Evolutionary conservation across 2,113 vertebrate species (phyloP), one percentile per base, ranked within the genome.

Genomic region (Podilymbus podiceps): DNA sequence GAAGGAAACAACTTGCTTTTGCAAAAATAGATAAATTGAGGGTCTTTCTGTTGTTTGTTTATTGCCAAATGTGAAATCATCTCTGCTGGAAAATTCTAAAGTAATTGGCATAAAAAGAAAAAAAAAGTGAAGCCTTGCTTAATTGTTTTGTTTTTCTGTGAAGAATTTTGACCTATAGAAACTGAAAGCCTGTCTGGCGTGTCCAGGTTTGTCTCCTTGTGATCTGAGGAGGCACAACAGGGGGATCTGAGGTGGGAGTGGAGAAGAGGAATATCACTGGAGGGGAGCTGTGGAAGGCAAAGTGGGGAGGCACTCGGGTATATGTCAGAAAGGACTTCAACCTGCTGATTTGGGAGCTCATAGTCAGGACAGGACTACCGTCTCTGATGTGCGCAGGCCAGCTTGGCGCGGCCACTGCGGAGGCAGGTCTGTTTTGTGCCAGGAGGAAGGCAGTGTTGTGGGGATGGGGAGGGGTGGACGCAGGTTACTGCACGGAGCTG

Each of bases 371-470:
- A 11, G 27, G 11, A 5, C 0, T 44, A 46, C 67, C 19, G 3
- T 12, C 56, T 19, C 35, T 19, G 23, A 30, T 23, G 67, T 19
- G 6, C 4, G 3, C 15, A 18, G 16, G 44, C 5, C 67, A 31
- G 31, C 58, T 46, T 15, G 14, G 38, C 1, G 3, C 5, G 50
- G 15, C n/a, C 4, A 4, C 27, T 27, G 0, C 1, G 3, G 56
- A 23, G n/a, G 28, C 6, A 33, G 28, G 10, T 20, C 18, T 33
- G 47, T 19, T 28, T 16, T 28, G 49, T 40, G 58, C 31, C 5
- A 2, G 25, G 58, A 72, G 56, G 47, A 30, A 4, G 31, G 30
- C 31, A 30, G 31, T 1, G 15, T 21, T 49, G 2, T 15, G 27
- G 30, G 58, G 11, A 14, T 11, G 40, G 24, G 3, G 50, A 42